phyloP scores from a whole-genome alignment of 2,797 vertebrate genomes.

The Carapus acus region DNA sequence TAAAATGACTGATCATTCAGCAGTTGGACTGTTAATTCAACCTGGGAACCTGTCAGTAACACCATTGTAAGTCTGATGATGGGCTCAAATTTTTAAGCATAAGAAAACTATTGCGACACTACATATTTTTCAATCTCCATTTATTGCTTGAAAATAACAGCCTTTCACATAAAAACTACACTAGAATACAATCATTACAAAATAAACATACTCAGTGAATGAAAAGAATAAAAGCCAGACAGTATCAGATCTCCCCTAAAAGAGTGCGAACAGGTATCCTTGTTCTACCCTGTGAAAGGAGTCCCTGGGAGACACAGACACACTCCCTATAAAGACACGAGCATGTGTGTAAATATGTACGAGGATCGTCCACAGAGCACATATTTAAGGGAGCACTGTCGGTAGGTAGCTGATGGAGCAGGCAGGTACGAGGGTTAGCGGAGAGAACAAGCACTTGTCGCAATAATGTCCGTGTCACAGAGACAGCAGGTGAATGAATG shows the following conservation, averaged over 20 bases:
- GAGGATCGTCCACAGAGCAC: constrained; percentile 42
- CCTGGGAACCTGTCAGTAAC: not conserved
- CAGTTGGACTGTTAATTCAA: not conserved
- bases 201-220: constrained; percentile 45
- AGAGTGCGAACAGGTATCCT: constrained; percentile 43
- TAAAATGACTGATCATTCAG: not conserved
- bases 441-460: constrained; percentile 42
- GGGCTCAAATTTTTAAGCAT: constrained; percentile 17
- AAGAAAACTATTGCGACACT: constrained; percentile 28
- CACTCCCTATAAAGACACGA: constrained; percentile 36
- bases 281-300: constrained; percentile 63
- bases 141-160: constrained; percentile 73
- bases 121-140: constrained; percentile 42
- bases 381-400: constrained; percentile 47
- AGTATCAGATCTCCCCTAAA: constrained; percentile 38
- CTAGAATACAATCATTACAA: constrained; percentile 64
- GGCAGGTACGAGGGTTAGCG: constrained; percentile 37
- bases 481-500: constrained; percentile 48
- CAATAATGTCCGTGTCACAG: constrained; percentile 49
- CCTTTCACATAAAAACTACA: constrained; percentile 71
- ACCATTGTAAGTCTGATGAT: not conserved
- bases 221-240: constrained; percentile 49
- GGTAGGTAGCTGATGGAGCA: constrained; percentile 48
- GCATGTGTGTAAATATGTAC: constrained; percentile 32
- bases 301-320: constrained; percentile 40